A percentile compares a stretch with the other conserved stretches of the same genome.
phyloP scores from a whole-genome alignment of 2,797 vertebrate genomes.

The Cossypha dichroa region DNA sequence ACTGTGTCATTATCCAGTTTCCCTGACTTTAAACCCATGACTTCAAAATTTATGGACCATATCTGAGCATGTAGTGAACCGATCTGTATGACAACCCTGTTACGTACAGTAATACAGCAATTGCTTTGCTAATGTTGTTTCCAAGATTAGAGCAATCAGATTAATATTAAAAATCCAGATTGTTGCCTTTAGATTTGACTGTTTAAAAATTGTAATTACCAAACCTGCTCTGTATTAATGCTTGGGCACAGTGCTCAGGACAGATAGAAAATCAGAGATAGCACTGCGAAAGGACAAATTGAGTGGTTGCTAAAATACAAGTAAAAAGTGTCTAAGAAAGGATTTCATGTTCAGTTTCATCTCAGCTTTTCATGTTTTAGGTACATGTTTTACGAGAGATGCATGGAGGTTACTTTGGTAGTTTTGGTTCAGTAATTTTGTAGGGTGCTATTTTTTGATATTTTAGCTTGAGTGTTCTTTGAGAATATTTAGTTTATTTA shows the following conservation, averaged over 20 bases:
- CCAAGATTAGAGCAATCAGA: not conserved
- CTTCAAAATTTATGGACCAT: not conserved
- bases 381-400: not conserved
- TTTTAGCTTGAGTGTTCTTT: not conserved
- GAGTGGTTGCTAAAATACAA: not conserved
- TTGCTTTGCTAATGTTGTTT: not conserved
- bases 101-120: not conserved
- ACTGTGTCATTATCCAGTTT: not conserved
- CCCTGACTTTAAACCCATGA: not conserved
- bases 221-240: not conserved
- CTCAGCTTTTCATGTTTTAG: not conserved
- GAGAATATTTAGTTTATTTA: not conserved
- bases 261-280: not conserved
- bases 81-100: not conserved
- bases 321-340: not conserved
- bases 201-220: not conserved
- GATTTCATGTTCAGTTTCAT: not conserved
- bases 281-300: not conserved
- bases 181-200: not conserved
- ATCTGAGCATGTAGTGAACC: not conserved
- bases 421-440: not conserved
- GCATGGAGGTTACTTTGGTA: not conserved
- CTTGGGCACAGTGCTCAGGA: not conserved
- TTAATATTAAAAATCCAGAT: not conserved
- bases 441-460: not conserved